Evolutionary conservation across 2,888 invertebrate species (phyloP).

Genomic region (Oscheius sp.): DNA sequence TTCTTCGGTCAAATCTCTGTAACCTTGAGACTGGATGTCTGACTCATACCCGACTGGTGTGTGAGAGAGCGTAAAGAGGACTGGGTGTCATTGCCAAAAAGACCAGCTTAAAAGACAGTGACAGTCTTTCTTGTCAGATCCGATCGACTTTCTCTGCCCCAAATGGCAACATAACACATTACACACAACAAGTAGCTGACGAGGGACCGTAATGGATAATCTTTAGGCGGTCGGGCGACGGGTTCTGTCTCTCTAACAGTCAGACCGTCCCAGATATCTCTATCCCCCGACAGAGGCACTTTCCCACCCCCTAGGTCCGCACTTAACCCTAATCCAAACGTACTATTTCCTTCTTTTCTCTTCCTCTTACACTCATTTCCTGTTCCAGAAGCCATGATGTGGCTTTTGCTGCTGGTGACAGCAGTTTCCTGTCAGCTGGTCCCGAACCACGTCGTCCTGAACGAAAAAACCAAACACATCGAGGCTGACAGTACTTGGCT

Average conservation of each 20-base stretch:
- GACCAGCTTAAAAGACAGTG: conserved; percentile 4
- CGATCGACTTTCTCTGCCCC: conserved; percentile 2
- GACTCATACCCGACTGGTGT: conserved; percentile 2
- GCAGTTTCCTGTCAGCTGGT: conserved; percentile 37
- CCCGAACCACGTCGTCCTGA: conserved; percentile 69
- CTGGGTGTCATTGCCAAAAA: neutral
- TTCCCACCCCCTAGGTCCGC: conserved; percentile 8
- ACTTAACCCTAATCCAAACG: conserved; percentile 25
- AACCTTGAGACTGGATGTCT: neutral
- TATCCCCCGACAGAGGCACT: conserved; percentile 11
- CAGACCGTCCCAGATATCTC: conserved; percentile 23
- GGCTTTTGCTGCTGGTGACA: conserved; percentile 16
- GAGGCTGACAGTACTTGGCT: conserved; percentile 71
- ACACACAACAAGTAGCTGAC: conserved; percentile 29
- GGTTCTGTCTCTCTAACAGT: neutral
- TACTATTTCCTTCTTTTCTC: neutral
- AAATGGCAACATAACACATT: neutral
- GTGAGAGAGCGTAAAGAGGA: neutral
- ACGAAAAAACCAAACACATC: conserved; percentile 71
- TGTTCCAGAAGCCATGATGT: conserved; percentile 1
- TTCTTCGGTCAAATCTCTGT: neutral
- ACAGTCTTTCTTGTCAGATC: neutral
- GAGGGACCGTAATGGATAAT: conserved; percentile 36
- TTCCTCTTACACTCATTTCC: neutral
- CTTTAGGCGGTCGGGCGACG: conserved; percentile 9